Evolutionary conservation across 2,888 invertebrate species (phyloP), one percentile per base, ranked within the genome.

Genomic region (Pristionchus arcanus): DNA sequence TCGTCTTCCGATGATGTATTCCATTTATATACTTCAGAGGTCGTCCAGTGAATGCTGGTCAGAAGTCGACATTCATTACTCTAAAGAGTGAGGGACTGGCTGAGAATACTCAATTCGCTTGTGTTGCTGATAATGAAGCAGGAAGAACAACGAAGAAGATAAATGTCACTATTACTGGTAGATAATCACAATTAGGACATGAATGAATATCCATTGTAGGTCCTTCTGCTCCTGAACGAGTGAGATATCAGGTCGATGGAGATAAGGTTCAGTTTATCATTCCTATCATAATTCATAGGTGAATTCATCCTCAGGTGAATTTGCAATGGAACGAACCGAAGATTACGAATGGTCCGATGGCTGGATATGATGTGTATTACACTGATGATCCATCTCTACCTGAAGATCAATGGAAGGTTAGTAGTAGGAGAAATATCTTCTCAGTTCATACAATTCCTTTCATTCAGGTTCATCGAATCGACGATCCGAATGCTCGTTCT

Each of bases 41-140:
- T 4, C 93, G 94, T 25, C 91, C 93, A 42, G 91, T 94, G 88
- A 92, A 92, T 90, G 91, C 91, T 21, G 93, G 92, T 19, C 92
- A 93, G 81, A 92, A 93, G 81, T 91, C 92, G 16, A 90, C 90
- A 49, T 91, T 92, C 55, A 93, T 94, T 37, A 91, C 93, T 34
- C 92, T 94, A 87, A 92, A 94, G 90, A 94, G 93, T 87, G 93
- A 93, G 21, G 93, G 93, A 84, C 84, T 93, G 25, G 77, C 92
- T 42, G 94, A 94, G 90, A 93, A 91, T 37, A 94, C 94, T 16
- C 91, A 91, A 77, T 95, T 94, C 91, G 90, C 92, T 2, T 95
- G 95, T 87, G 92, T 94, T 2, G 95, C 95, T 15, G 94, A 94
- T 55, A 95, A 95, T 89, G 95, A 95, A 89, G 95, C 95, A 0